These are phyloP conservation scores for Microcebus murinus DNA, from an alignment of 2,113 vertebrate genomes.

Conservation along the genomic window DNA sequence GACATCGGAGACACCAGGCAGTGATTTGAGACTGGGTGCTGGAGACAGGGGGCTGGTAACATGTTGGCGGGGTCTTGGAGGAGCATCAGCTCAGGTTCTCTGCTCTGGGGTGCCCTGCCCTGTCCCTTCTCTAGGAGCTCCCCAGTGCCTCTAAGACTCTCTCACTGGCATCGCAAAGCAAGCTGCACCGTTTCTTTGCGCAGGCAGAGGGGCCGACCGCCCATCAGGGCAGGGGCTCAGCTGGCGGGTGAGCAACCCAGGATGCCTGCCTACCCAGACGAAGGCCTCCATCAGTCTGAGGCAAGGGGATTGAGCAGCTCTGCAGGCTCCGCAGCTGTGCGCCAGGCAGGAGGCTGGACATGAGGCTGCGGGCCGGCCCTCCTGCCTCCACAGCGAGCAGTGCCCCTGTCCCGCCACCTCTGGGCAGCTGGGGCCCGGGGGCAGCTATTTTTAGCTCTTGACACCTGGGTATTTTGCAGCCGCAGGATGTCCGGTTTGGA, in stretches of 20 bases:
- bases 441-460: conserved; percentile 86
- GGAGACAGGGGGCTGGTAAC: neutral
- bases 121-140: neutral
- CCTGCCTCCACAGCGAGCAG: neutral
- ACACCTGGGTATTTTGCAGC: conserved; percentile 87
- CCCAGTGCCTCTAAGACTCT: neutral
- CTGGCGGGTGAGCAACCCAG: neutral
- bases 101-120: neutral
- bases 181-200: neutral
- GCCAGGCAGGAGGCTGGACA: neutral
- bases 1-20: neutral
- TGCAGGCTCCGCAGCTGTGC: neutral
- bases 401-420: conserved; percentile 42
- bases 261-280: neutral
- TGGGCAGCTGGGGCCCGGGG: conserved; percentile 45
- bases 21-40: neutral
- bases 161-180: neutral
- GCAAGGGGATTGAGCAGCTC: too few relatives aligned
- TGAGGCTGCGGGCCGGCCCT: neutral
- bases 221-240: neutral
- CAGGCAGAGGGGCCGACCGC: neutral
- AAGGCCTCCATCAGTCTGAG: neutral
- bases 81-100: too few relatives aligned
- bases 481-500: conserved; percentile 87
- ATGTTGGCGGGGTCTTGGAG: neutral